Conservation (phyloP, 2,888 invertebrate genomes). For the Macaria liturata region DNA sequence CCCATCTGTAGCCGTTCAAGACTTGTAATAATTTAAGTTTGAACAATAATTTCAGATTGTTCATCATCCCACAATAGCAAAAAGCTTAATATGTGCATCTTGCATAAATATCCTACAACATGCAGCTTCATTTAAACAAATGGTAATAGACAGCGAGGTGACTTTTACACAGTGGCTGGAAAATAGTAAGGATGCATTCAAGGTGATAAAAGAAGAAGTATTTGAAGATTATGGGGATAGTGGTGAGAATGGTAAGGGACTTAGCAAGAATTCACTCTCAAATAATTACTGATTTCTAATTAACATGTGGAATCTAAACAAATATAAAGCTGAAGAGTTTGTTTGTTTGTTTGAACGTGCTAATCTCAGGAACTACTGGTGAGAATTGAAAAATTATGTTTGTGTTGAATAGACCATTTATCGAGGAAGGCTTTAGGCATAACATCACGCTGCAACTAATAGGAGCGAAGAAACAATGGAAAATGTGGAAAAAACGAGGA, state of each 20-base stretch:
- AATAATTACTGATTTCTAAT: background rate
- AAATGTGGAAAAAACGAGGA: background rate
- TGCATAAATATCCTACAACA: conserved; percentile 46
- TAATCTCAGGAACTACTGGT: no score
- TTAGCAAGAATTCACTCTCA: background rate
- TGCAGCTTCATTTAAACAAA: conserved; percentile 46
- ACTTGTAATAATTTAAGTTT: background rate
- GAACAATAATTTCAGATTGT: background rate
- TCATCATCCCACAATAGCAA: background rate
- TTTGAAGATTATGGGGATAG: no score
- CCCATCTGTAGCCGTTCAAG: background rate
- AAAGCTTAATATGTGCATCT: conserved; percentile 44
- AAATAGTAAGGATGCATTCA: background rate
- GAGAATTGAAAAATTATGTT: no score
- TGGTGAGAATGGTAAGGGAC: background rate
- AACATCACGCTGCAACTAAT: no score
- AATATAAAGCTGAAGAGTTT: background rate
- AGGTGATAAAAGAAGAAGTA: no score
- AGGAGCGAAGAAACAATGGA: no score
- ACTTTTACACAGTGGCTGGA: conserved; percentile 32
- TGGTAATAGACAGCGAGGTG: conserved; percentile 42
- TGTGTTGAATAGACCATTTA: no score
- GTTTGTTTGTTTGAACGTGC: no score
- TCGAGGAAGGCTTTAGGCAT: no score
- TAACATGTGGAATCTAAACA: background rate